Evolutionary conservation across 2,888 invertebrate genomes (phyloP), one percentile per base, ranked within the genome.

Genomic region (Drosophila infuscata): DNA sequence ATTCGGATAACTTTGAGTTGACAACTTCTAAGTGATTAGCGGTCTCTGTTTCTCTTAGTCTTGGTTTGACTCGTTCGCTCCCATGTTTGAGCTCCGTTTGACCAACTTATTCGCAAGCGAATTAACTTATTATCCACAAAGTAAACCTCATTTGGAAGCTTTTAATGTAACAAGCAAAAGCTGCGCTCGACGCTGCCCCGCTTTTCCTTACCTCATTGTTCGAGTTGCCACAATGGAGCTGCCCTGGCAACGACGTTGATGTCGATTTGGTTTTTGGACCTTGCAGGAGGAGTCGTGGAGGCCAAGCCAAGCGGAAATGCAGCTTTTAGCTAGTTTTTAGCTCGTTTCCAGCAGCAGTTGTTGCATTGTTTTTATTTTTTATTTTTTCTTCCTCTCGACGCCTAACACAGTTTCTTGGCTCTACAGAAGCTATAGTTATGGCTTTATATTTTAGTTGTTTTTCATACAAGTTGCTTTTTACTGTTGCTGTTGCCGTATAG

Each of bases 111-210:
- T 80, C 75, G 84, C 83, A 88, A 89, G 88, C 85, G 89, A 90
- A 88, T 88, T 89, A 86, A 83, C 87, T 83, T 86, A 86, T 90
- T 90, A 89, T 82, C 88, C 90, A 82, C 79, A 84, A 88, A 87
- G 86, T 84, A 87, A 90, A 90, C 87, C 84, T 76, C 90, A 87
- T 90, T 89, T 88, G 66, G 71, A 81, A 79, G 75, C 73, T 88
- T 67, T 78, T 79, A 76, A 74, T 81, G 79, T 74, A 86, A 75
- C 88, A 81, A 74, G 71, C 71, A 63, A 62, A 61, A 64, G 72
- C 86, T 80, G 70, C 76, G 30, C 49, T 60, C 56, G 36, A 54
- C 66, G 70, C 63, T 68, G 71, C 64, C 68, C 72, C 75, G 61
- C 74, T 74, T 83, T 81, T 73, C 81, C 73, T 81, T 69, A 60